Conservation (phyloP, 2,888 invertebrate genomes). For the Xylophagus ater region DNA sequence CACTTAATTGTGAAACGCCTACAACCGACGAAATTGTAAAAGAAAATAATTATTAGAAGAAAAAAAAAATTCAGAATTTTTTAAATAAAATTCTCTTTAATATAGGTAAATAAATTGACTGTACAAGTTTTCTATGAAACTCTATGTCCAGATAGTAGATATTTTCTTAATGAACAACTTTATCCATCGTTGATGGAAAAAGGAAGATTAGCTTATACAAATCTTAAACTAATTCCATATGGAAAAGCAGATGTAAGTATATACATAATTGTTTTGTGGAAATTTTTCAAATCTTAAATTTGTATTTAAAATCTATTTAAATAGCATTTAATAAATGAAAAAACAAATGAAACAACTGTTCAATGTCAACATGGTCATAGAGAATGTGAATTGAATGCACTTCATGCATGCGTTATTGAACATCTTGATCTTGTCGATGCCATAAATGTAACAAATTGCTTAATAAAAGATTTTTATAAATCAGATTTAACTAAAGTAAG, state of each 20-base stretch:
- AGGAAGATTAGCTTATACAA: slow-evolving; percentile 24
- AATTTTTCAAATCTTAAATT: background rate
- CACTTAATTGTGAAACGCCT: too few relatives aligned
- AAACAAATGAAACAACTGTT: slow-evolving; percentile 21
- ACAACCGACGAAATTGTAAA: too few relatives aligned
- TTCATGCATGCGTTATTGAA: slow-evolving; percentile 35
- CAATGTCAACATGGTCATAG: slow-evolving; percentile 31
- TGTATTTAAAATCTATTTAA: too few relatives aligned
- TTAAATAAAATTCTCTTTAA: background rate
- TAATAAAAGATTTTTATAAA: slow-evolving; percentile 26
- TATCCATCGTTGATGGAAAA: slow-evolving; percentile 24
- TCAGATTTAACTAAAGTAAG: too few relatives aligned
- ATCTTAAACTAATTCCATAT: slow-evolving; percentile 32
- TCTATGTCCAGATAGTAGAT: slow-evolving; percentile 32
- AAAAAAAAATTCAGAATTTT: background rate
- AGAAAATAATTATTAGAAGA: too few relatives aligned
- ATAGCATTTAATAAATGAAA: slow-evolving; percentile 22
- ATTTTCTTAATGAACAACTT: slow-evolving; percentile 28
- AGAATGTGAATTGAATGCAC: slow-evolving; percentile 35
- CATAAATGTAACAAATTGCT: slow-evolving; percentile 29
- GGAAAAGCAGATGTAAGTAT: slow-evolving; percentile 34
- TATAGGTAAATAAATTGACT: slow-evolving; percentile 19
- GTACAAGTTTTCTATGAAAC: slow-evolving; percentile 35
- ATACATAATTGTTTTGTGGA: too few relatives aligned
- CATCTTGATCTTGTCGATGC: slow-evolving; percentile 20